phyloP scores from a whole-genome alignment of 2,113 vertebrate species.

The Dipodomys ordii region DNA sequence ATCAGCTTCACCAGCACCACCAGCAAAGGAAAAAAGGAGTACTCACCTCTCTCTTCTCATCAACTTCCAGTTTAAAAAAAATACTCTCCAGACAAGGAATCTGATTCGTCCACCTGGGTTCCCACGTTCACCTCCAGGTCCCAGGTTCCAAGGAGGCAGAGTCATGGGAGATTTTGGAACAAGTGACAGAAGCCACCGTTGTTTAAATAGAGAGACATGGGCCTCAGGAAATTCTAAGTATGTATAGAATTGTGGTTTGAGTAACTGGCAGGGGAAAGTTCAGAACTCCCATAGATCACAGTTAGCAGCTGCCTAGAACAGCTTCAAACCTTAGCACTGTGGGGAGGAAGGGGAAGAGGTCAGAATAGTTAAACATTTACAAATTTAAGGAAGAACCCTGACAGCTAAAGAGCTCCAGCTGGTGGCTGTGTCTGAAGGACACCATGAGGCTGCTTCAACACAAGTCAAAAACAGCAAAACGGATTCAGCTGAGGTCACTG shows the following conservation, averaged over 20 bases:
- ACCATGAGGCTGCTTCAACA: background rate
- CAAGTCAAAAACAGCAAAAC: background rate
- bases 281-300: background rate
- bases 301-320: background rate
- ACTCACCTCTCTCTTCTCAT: background rate
- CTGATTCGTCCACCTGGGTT: background rate
- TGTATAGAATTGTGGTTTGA: background rate
- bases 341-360: background rate
- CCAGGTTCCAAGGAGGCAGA: background rate
- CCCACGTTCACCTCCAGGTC: background rate
- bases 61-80: background rate
- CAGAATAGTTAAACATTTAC: background rate
- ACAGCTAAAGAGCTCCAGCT: background rate
- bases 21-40: background rate
- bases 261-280: background rate
- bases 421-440: background rate
- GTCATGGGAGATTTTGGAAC: background rate
- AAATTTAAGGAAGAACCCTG: background rate
- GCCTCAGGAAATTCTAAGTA: background rate
- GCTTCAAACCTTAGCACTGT: background rate
- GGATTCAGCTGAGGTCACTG: background rate
- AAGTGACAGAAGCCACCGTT: background rate
- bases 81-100: background rate
- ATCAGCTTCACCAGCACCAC: background rate
- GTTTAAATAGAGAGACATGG: background rate